These are phyloP conservation scores for Steinernema hermaphroditum DNA, from an alignment of 2,888 invertebrate species.

Conservation along the genomic window DNA sequence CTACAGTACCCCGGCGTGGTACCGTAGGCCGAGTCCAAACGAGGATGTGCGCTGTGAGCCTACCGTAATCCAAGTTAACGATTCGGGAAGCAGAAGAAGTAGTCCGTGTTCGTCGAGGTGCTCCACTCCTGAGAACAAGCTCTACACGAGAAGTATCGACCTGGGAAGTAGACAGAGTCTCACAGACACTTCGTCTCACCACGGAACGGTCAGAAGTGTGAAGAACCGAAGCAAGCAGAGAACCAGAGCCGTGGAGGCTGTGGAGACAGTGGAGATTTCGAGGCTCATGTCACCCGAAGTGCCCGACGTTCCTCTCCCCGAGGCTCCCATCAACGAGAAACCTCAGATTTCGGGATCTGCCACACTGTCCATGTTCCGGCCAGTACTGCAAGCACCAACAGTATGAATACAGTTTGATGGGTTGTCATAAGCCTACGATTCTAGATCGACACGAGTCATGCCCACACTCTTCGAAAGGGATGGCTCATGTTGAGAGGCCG, in stretches of 20 bases:
- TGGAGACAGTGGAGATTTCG: not conserved
- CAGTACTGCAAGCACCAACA: not conserved
- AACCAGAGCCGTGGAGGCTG: not conserved
- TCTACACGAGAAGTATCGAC: constrained; percentile 31
- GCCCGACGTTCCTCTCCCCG: constrained; percentile 13
- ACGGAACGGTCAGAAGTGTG: constrained; percentile 37
- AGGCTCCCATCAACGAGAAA: not conserved
- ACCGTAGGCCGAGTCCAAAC: not conserved
- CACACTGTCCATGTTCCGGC: constrained; percentile 6
- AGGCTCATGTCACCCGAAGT: not conserved
- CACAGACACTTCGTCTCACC: not conserved
- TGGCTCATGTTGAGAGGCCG: constrained; percentile 66
- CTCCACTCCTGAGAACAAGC: not conserved
- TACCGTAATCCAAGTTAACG: constrained; percentile 34
- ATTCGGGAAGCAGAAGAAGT: not conserved
- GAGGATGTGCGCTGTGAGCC: constrained; percentile 23
- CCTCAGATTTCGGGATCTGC: constrained; percentile 5
- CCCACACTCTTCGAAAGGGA: constrained; percentile 64
- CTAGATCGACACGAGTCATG: constrained; percentile 58
- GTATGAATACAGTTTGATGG: not conserved
- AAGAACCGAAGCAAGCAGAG: constrained; percentile 35
- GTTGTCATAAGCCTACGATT: constrained; percentile 32
- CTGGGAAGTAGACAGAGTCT: not conserved
- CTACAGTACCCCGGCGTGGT: constrained; percentile 4
- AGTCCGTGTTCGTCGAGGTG: constrained; percentile 14